Evolutionary conservation across 1,140 invertebrate genomes (phyloP), one percentile per base, ranked within the genome.

Genomic region (Daktulosphaira vitifoliae): DNA sequence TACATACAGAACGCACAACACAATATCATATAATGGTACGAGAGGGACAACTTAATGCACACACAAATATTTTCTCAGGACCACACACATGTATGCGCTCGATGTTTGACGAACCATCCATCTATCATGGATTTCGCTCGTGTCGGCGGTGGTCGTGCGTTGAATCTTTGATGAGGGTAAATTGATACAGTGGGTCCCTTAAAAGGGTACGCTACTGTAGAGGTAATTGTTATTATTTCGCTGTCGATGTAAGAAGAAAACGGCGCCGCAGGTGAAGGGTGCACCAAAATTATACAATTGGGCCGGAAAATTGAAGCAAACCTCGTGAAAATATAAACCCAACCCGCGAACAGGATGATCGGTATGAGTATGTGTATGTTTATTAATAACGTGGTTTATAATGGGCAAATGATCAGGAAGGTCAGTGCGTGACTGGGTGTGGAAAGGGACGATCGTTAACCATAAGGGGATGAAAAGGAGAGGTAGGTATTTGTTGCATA

Each of bases 361-460:
- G 23, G 15, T 42, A 42, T 2, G 39, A 9, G 23, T 15, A n/a
- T n/a, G 54, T 9, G 39, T n/a, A n/a, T 33, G 23, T 48, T 3
- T 62, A 62, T 48, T 46, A 48, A 62, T 62, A 62, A 62, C 42
- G 39, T 18, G 56, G 56, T 46, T 48, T 62, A 62, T 62, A 62
- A 48, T 44, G 54, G 54, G 54, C 54, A 42, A 59, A 59, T 62
- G 56, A 62, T 62, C 25, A 62, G 26, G 42, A 7, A 25, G 25
- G 15, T 20, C 23, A 22, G 54, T 38, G 38, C 39, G 33, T 37
- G n/a, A 38, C 54, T 23, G 33, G 23, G 26, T 22, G 22, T 20
- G 18, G 38, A 15, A 2, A n/a, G n/a, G 39, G 29, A 33, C 11
- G 29, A 33, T 33, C 29, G 29, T 33, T 33, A 33, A 11, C 29